These are phyloP conservation scores for Tyrannus savana DNA, from an alignment of 2,113 vertebrate genomes.

Conservation along the genomic window DNA sequence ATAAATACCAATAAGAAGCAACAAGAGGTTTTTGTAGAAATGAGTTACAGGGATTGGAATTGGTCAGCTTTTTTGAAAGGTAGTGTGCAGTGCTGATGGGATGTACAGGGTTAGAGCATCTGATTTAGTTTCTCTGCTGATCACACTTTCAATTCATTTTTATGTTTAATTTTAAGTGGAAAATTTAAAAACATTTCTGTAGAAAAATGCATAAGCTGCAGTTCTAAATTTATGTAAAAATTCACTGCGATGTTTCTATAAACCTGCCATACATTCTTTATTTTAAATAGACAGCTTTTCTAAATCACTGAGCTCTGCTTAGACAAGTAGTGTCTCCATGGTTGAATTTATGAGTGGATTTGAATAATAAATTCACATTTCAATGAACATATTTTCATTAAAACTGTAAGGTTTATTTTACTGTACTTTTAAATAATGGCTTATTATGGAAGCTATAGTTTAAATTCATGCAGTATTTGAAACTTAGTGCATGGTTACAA, in stretches of 20 bases:
- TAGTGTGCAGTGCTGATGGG: neutral
- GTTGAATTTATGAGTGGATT: conserved; percentile 86
- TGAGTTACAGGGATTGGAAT: neutral
- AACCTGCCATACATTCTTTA: conserved; percentile 87
- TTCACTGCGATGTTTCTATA: conserved; percentile 82
- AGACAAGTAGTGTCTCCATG: conserved; percentile 84
- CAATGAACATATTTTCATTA: conserved; percentile 88
- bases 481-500: conserved; percentile 76
- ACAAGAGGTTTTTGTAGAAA: neutral
- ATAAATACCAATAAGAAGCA: neutral
- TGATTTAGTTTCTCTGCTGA: conserved; percentile 60
- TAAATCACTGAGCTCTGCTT: conserved; percentile 85
- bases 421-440: conserved; percentile 87
- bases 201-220: conserved; percentile 79
- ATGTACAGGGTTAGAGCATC: neutral
- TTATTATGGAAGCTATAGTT: conserved; percentile 84
- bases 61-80: conserved; percentile 26
- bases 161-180: conserved; percentile 77
- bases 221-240: conserved; percentile 86
- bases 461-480: conserved; percentile 79
- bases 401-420: conserved; percentile 86
- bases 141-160: conserved; percentile 66
- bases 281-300: conserved; percentile 88
- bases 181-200: conserved; percentile 74
- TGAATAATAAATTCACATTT: conserved; percentile 90